phyloP scores from a whole-genome alignment of 1,140 invertebrate genomes.

The Dendrolimus punctatus region DNA sequence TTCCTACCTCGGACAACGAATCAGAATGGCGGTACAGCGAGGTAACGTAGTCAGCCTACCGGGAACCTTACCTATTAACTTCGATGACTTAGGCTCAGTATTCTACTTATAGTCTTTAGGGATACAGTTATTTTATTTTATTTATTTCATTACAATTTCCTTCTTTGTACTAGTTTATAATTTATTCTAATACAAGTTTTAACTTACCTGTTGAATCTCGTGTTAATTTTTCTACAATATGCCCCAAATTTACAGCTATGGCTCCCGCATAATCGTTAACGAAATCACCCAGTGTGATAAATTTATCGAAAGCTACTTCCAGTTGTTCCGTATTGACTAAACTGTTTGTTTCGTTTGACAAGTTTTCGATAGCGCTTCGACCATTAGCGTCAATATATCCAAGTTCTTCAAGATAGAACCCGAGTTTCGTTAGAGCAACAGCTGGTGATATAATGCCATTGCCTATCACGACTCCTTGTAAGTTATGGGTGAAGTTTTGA shows the following conservation, averaged over 20 bases:
- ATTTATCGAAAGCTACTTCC: constrained; percentile 43
- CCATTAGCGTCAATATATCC: constrained; percentile 47
- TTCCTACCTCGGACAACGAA: too few relatives aligned
- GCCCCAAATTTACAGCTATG: constrained; percentile 41
- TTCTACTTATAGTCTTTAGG: too few relatives aligned
- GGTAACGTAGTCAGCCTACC: too few relatives aligned
- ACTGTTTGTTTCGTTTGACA: constrained; percentile 21
- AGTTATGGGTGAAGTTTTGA: constrained; percentile 46
- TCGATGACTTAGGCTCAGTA: too few relatives aligned
- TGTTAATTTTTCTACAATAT: constrained; percentile 46
- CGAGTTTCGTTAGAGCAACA: constrained; percentile 41
- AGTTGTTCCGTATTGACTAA: constrained; percentile 21
- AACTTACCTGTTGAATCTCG: constrained; percentile 7
- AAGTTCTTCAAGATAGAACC: constrained; percentile 57
- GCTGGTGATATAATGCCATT: constrained; percentile 84
- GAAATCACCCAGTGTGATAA: constrained; percentile 31
- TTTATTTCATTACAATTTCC: too few relatives aligned
- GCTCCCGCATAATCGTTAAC: constrained; percentile 43
- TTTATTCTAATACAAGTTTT: too few relatives aligned
- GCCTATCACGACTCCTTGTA: constrained; percentile 80
- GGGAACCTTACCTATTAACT: too few relatives aligned
- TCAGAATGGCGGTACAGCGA: too few relatives aligned
- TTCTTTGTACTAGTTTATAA: too few relatives aligned
- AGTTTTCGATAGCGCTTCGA: constrained; percentile 30
- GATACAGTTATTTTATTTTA: too few relatives aligned